Evolutionary conservation across 2,888 invertebrate species (phyloP), one percentile per base, ranked within the genome.

Genomic region (Leptogaster cylindrica): DNA sequence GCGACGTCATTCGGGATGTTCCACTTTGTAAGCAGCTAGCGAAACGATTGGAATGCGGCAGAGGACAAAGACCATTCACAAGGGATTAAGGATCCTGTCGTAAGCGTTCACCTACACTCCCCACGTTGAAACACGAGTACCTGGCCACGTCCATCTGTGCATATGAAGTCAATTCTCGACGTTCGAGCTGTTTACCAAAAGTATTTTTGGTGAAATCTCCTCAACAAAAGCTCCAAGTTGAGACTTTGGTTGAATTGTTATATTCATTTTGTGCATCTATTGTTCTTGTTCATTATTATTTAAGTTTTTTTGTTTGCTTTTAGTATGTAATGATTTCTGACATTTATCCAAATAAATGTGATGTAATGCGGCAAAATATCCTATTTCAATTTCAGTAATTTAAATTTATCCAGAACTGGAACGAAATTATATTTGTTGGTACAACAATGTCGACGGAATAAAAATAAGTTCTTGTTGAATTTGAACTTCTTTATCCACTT

Each of bases 1-100:
- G 93, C 25, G 91, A 93, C 81, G 91, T 92, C 76, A 88, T 93
- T 69, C 90, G 89, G 14, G 92, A 92, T 66, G 89, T 91, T 10
- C 87, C 85, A 73, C 85, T 93, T 65, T 93, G 93, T 79, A 89
- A 89, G 76, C 90, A 91, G 78, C 84, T 93, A 73, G 89, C 89
- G 70, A 92, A 92, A 78, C 83, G 88, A 75, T 86, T 88, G 76
- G 82, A 80, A 69, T 86, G 86, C 77, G 79, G 81, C 74, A 78
- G 81, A 73, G 72, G 68, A 23, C 46, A 41, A 20, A 64, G 67
- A 14, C 67, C 66, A 65, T 70, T 70, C 61, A 70, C 61, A 12
- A 67, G 67, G 61, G 67, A 70, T 70, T 68, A 70, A 61, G 7
- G 58, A 44, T 6, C 8, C 8, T 51, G 10, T 16, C 23, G 12